Evolutionary conservation across 2,797 vertebrate species (phyloP).

Genomic region (Platyrinchus mystaceus): DNA sequence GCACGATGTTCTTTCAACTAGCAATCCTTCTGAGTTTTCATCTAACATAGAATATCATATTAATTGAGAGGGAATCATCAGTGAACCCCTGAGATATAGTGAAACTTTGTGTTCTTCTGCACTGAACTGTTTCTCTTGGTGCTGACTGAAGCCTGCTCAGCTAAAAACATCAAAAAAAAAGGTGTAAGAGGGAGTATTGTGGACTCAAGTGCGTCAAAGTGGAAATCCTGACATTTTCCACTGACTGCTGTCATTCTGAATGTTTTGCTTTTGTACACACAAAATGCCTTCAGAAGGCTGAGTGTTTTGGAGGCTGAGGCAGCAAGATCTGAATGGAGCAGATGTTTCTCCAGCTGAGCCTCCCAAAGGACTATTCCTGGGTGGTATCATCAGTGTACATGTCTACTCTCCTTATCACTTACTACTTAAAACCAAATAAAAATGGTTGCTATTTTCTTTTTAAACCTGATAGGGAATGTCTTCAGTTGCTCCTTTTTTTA

Average conservation of each 20-base stretch:
- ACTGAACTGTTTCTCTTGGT: neutral
- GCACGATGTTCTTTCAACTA: neutral
- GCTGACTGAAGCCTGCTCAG: neutral
- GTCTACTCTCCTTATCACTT: neutral
- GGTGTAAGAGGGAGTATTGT: neutral
- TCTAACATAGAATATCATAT: neutral
- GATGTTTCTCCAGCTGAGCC: neutral
- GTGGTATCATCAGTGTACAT: neutral
- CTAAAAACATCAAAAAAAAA: neutral
- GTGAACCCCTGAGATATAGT: neutral
- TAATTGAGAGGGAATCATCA: neutral
- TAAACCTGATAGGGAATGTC: neutral
- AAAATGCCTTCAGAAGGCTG: neutral
- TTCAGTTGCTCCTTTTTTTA: neutral
- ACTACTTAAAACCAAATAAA: neutral
- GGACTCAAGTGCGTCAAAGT: neutral
- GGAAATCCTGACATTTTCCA: neutral
- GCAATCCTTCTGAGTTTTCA: neutral
- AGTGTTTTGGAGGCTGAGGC: neutral
- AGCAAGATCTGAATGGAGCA: neutral
- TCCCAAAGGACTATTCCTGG: neutral
- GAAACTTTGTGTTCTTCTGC: neutral
- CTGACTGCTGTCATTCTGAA: neutral
- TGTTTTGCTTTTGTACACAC: neutral
- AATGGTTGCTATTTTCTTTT: neutral